These are phyloP conservation scores for Coptodon rendalli DNA, from an alignment of 2,113 vertebrate species.

Conservation along the genomic window DNA sequence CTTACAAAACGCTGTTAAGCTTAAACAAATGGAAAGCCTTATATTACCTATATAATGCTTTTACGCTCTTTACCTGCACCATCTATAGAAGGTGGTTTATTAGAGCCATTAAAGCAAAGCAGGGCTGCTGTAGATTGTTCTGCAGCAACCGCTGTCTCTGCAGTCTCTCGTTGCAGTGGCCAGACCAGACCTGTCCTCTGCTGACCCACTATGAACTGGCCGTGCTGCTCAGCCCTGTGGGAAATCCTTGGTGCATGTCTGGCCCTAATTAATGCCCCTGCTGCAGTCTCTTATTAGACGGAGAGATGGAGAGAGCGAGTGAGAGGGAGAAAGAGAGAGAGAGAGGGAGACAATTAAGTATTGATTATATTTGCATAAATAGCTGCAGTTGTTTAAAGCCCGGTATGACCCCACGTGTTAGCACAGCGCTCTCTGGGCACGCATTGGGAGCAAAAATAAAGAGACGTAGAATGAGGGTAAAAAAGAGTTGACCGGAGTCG, in stretches of 20 bases:
- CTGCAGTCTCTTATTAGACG: slow-evolving; percentile 55
- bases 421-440: slow-evolving; percentile 5
- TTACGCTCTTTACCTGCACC: not conserved
- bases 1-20: not conserved
- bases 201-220: slow-evolving; percentile 40
- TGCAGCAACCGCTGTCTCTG: not conserved
- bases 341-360: slow-evolving; percentile 46
- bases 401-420: slow-evolving; percentile 34
- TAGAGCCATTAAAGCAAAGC: not conserved
- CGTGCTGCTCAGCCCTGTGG: slow-evolving; percentile 36
- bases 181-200: slow-evolving; percentile 18
- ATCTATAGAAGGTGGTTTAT: not conserved
- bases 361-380: slow-evolving; percentile 73
- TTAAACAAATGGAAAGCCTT: not conserved
- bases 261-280: slow-evolving; percentile 65
- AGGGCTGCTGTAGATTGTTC: not conserved
- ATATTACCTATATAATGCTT: not conserved
- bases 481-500: slow-evolving; percentile 25
- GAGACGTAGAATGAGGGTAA: not conserved
- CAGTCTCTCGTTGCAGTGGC: slow-evolving; percentile 6
- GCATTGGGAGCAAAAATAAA: not conserved
- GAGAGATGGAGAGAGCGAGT: slow-evolving; percentile 2
- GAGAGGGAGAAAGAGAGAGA: not conserved
- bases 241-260: slow-evolving; percentile 55
- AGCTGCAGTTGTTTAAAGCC: slow-evolving; percentile 52